Conservation (phyloP, 2,113 vertebrate genomes). For the Poeciliopsis retropinna region DNA sequence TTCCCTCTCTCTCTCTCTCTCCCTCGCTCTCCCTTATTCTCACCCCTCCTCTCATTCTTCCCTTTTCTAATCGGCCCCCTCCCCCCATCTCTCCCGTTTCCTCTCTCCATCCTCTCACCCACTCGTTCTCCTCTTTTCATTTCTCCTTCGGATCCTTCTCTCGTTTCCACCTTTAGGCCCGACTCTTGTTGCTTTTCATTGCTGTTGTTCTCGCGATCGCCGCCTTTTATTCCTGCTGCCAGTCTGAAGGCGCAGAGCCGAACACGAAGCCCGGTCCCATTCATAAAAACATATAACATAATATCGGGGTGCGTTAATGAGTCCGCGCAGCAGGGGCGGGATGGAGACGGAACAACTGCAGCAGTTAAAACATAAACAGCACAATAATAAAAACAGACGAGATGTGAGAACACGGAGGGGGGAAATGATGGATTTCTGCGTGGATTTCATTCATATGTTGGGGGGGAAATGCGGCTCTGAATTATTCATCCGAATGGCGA, state of each 20-base stretch:
- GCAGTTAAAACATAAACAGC: constrained; percentile 1
- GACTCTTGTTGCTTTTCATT: neutral
- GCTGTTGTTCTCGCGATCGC: neutral
- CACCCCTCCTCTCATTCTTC: constrained; percentile 74
- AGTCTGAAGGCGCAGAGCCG: constrained; percentile 27
- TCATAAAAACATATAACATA: constrained; percentile 80
- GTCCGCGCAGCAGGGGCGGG: constrained; percentile 66
- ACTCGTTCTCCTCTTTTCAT: constrained; percentile 32
- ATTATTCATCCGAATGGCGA: constrained; percentile 52
- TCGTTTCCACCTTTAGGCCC: constrained; percentile 39
- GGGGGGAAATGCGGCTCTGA: constrained; percentile 37
- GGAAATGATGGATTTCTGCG: constrained; percentile 5
- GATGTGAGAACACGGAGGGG: neutral
- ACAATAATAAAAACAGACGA: neutral
- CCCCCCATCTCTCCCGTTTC: constrained; percentile 66
- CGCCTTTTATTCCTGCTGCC: constrained; percentile 12
- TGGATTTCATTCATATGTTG: constrained; percentile 45
- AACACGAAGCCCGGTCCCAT: constrained; percentile 68
- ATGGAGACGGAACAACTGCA: constrained; percentile 53
- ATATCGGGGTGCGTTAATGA: constrained; percentile 70
- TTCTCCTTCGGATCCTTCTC: rapidly evolving
- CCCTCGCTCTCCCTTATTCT: constrained; percentile 70
- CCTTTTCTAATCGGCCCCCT: constrained; percentile 68
- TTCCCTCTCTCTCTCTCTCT: constrained; percentile 50
- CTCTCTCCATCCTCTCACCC: constrained; percentile 69